Evolutionary conservation across 2,888 invertebrate genomes (phyloP).

Genomic region (Epinotia demarniana): DNA sequence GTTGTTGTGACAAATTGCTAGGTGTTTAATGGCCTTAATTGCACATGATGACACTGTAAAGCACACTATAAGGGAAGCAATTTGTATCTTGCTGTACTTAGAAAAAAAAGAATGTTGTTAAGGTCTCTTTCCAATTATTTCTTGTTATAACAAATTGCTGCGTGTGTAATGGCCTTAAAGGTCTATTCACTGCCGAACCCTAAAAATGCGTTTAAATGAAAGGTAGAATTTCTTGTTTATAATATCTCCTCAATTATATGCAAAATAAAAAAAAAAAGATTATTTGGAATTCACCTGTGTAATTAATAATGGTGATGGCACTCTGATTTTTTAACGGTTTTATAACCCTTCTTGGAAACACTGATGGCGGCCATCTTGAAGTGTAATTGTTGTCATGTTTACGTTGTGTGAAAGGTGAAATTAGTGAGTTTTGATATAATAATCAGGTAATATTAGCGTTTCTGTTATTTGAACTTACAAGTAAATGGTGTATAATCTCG

Average conservation of each 20-base stretch:
- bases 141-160: no score
- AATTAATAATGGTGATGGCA: background rate
- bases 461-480: conserved; percentile 32
- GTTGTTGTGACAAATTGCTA: no score
- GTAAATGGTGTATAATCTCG: background rate
- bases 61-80: no score
- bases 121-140: no score
- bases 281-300: background rate
- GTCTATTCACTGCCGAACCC: background rate
- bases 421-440: conserved; percentile 61
- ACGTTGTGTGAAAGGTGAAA: conserved; percentile 80
- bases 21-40: no score
- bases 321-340: conserved; percentile 26
- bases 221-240: background rate
- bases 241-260: background rate
- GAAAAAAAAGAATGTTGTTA: no score
- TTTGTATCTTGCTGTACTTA: no score
- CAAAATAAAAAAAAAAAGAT: background rate
- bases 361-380: conserved; percentile 78
- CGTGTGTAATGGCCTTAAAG: no score
- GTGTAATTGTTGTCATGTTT: conserved; percentile 85
- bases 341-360: conserved; percentile 35
- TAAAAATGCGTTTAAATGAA: background rate
- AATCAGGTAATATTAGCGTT: conserved; percentile 57
- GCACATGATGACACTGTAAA: no score